These are phyloP conservation scores for Aphelenchoides bicaudatus DNA, from an alignment of 2,888 invertebrate species.

Conservation along the genomic window DNA sequence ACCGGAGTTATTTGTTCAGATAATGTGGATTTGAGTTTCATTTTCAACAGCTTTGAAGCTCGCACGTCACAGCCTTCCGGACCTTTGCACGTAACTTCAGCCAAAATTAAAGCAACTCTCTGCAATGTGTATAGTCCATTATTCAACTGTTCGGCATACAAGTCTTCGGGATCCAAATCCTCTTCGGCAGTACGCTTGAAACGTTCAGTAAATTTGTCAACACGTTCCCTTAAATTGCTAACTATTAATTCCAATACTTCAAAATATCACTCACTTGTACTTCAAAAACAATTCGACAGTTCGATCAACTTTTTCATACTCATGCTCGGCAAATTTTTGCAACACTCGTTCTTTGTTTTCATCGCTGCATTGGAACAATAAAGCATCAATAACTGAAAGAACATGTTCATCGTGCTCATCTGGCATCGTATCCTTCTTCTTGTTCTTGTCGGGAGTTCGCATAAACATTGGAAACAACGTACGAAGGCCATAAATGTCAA, in stretches of 20 bases:
- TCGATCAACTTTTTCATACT: conserved; percentile 94
- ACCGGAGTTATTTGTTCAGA: neutral
- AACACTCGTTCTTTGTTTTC: conserved; percentile 83
- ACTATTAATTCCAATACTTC: neutral
- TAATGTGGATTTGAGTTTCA: conserved; percentile 41
- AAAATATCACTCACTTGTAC: conserved; percentile 62
- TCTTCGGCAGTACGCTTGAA: conserved; percentile 20
- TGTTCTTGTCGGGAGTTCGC: conserved; percentile 87
- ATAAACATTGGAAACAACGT: conserved; percentile 97
- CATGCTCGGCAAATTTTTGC: conserved; percentile 93
- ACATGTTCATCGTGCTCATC: conserved; percentile 74
- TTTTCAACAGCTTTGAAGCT: conserved; percentile 47
- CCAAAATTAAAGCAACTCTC: conserved; percentile 77
- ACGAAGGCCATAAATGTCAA: conserved; percentile 89
- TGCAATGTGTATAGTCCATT: conserved; percentile 94
- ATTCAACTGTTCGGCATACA: conserved; percentile 83
- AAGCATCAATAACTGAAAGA: conserved; percentile 73
- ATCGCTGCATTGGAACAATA: conserved; percentile 86
- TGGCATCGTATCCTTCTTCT: conserved; percentile 67
- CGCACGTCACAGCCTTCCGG: conserved; percentile 35
- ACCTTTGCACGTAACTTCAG: conserved; percentile 66
- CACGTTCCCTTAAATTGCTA: conserved; percentile 36
- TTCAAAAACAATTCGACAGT: conserved; percentile 93
- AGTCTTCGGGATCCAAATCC: conserved; percentile 67
- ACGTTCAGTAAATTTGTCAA: conserved; percentile 37